Conservation (phyloP, 2,888 invertebrate genomes). For the Caenorhabditis parvicauda region DNA sequence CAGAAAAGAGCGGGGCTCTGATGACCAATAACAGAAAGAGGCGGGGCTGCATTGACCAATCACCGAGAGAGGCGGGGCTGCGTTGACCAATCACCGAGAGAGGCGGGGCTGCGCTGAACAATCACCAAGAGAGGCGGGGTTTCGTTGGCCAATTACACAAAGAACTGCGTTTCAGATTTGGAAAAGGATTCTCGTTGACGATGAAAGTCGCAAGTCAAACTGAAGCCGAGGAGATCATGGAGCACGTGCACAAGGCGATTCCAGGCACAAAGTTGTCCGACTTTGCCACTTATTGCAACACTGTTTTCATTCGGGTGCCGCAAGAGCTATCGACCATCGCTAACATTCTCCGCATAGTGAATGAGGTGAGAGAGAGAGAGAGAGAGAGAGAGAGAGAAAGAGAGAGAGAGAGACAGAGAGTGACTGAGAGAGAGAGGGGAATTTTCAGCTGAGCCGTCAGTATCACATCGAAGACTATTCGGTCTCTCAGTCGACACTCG, state of each 20-base stretch:
- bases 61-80: slow-evolving; percentile 26
- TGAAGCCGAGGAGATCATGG: slow-evolving; percentile 16
- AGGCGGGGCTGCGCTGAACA: not conserved
- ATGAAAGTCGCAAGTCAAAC: slow-evolving; percentile 30
- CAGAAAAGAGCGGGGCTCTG: too few relatives aligned
- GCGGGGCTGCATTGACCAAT: too few relatives aligned
- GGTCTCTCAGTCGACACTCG: slow-evolving; percentile 52
- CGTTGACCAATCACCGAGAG: not conserved
- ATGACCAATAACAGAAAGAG: too few relatives aligned
- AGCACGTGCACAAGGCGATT: not conserved
- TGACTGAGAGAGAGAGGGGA: not conserved
- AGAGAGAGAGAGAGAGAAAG: too few relatives aligned
- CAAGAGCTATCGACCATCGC: slow-evolving; percentile 29
- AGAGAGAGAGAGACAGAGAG: not conserved
- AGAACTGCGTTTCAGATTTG: slow-evolving; percentile 48
- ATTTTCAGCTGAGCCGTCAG: slow-evolving; percentile 25
- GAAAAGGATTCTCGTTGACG: slow-evolving; percentile 52
- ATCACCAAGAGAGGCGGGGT: not conserved
- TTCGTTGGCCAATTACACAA: too few relatives aligned
- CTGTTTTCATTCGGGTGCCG: slow-evolving; percentile 27
- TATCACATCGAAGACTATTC: slow-evolving; percentile 45
- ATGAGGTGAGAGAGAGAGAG: slow-evolving; percentile 21
- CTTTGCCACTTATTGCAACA: slow-evolving; percentile 33
- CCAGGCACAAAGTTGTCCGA: slow-evolving; percentile 14
- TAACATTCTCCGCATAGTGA: slow-evolving; percentile 34